phyloP scores from a whole-genome alignment of 2,113 vertebrate species.

The Tachuris rubrigastra region DNA sequence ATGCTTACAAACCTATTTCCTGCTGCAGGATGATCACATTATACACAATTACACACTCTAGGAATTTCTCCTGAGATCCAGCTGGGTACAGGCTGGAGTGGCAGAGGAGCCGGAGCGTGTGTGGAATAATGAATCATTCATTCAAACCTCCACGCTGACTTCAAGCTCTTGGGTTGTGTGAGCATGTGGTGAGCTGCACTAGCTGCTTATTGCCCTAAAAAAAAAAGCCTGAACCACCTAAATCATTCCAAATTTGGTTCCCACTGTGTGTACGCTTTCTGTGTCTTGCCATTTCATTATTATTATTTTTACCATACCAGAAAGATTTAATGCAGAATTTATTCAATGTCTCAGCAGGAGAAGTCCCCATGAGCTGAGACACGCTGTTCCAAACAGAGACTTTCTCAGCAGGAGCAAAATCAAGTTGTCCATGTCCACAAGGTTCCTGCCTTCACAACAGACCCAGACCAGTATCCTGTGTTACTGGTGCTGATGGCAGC shows the following conservation, averaged over 20 bases:
- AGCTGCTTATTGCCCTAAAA: not conserved
- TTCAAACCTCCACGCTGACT: not conserved
- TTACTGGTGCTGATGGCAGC: not conserved
- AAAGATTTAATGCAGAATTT: not conserved
- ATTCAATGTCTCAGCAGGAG: not conserved
- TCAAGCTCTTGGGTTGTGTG: not conserved
- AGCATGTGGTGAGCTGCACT: not conserved
- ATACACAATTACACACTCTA: conserved; percentile 47
- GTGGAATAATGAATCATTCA: conserved; percentile 17
- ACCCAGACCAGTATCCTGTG: not conserved
- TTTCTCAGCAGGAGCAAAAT: not conserved
- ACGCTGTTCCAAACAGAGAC: not conserved
- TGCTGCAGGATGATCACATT: conserved; percentile 31
- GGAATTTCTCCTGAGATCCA: conserved; percentile 52
- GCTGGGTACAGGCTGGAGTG: conserved; percentile 23
- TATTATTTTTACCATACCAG: not conserved
- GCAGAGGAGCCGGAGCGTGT: not conserved
- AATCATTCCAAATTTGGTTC: not conserved
- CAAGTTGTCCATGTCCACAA: not conserved
- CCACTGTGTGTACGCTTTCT: not conserved
- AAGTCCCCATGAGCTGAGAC: not conserved
- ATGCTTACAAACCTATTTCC: conserved; percentile 41
- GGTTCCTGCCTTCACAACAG: not conserved
- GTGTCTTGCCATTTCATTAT: not conserved
- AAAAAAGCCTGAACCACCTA: conserved; percentile 1